These are phyloP conservation scores for Limnodromus scolopaceus DNA, from an alignment of 2,797 vertebrate species.

Conservation along the genomic window DNA sequence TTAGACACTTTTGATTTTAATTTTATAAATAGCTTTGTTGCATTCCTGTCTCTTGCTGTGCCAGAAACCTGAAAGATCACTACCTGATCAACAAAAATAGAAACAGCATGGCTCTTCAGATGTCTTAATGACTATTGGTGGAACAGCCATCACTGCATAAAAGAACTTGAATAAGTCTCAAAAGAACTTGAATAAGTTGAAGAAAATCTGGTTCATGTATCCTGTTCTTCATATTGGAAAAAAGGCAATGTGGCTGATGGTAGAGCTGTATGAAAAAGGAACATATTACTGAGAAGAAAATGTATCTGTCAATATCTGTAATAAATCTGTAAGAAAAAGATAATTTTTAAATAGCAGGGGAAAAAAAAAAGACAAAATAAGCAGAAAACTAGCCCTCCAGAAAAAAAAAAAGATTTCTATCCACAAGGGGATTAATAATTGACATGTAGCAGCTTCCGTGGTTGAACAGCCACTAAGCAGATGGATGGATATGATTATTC, in stretches of 20 bases:
- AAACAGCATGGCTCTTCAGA: not conserved
- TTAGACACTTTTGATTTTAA: not conserved
- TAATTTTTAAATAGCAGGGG: not conserved
- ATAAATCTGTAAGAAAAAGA: not conserved
- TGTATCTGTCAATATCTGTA: not conserved
- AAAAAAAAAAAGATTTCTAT: not conserved
- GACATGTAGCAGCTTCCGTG: constrained; percentile 24
- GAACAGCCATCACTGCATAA: not conserved
- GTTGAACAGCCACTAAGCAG: constrained; percentile 20
- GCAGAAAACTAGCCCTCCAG: not conserved
- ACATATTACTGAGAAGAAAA: not conserved
- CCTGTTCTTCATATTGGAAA: not conserved
- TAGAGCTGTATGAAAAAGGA: not conserved
- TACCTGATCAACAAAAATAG: not conserved
- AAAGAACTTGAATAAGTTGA: not conserved
- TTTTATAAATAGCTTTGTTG: not conserved
- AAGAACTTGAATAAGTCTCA: not conserved
- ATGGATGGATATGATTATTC: constrained; percentile 19
- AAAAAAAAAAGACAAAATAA: not conserved
- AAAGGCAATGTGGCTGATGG: not conserved
- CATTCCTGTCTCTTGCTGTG: not conserved
- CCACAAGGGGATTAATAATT: constrained; percentile 8
- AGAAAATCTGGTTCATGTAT: not conserved
- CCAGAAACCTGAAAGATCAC: not conserved
- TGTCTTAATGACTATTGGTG: not conserved